These are phyloP conservation scores for Phymastichus coffea DNA, from an alignment of 1,140 invertebrate species.

Conservation along the genomic window DNA sequence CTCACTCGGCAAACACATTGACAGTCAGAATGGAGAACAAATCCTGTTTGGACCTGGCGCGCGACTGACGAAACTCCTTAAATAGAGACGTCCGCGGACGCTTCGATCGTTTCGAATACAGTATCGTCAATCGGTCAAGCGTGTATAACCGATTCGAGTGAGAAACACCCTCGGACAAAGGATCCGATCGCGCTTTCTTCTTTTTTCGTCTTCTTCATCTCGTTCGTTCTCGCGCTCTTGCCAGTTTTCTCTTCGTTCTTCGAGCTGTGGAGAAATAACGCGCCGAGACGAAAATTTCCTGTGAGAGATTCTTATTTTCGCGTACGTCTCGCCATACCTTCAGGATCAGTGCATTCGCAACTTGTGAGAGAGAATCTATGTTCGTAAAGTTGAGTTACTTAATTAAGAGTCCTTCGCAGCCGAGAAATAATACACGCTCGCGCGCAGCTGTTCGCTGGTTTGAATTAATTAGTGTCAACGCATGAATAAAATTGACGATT, in stretches of 20 bases:
- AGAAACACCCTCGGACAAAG: constrained; percentile 17
- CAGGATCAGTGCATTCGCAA: neutral
- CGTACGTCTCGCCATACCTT: no score
- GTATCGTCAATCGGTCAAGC: constrained; percentile 16
- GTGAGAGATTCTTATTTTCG: no score
- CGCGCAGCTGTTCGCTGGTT: no score
- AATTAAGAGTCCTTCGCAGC: no score
- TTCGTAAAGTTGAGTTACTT: no score
- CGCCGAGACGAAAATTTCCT: neutral
- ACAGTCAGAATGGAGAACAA: constrained; percentile 1
- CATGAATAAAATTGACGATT: no score
- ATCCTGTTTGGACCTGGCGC: neutral
- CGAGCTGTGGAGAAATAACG: constrained; percentile 6
- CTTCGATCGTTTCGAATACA: no score
- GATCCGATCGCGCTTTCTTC: neutral
- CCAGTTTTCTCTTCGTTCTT: no score
- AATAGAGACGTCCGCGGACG: constrained; percentile 10
- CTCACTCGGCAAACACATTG: no score
- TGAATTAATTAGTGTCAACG: no score
- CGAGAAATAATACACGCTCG: no score
- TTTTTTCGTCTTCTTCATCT: neutral
- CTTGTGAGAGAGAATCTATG: no score
- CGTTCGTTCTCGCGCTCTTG: neutral
- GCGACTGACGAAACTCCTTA: neutral
- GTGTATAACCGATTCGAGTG: constrained; percentile 8